Evolutionary conservation across 2,113 vertebrate species (phyloP).

Genomic region (Onychorhynchus coronatus): DNA sequence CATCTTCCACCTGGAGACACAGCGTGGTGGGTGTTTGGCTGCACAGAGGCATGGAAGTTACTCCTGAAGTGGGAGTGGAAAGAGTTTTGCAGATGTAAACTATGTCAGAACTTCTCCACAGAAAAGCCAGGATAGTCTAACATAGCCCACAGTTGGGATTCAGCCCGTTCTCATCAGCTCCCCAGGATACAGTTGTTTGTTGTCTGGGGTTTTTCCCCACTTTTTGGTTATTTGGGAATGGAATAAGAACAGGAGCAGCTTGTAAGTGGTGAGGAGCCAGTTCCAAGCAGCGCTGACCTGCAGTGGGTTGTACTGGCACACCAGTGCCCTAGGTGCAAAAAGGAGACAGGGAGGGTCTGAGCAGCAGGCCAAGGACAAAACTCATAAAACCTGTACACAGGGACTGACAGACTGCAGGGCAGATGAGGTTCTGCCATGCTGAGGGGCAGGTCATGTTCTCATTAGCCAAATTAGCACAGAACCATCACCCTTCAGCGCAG

Average conservation of each 20-base stretch:
- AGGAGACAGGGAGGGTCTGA: neutral
- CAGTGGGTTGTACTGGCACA: neutral
- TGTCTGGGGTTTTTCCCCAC: rapidly evolving
- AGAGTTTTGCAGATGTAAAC: neutral
- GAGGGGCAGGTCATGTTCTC: neutral
- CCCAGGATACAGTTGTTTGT: neutral
- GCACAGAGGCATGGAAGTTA: neutral
- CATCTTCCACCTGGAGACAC: neutral
- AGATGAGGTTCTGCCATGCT: neutral
- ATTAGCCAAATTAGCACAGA: neutral
- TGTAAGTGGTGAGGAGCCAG: neutral
- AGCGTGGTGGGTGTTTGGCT: neutral
- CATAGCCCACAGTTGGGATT: neutral
- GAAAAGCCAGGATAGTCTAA: neutral
- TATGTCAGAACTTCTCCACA: neutral
- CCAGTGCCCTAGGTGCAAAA: neutral
- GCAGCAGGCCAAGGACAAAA: neutral
- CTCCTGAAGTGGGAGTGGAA: neutral
- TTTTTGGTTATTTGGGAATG: neutral
- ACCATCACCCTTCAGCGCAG: neutral
- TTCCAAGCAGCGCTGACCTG: neutral
- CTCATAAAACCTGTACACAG: rapidly evolving
- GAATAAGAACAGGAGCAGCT: neutral
- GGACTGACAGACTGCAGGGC: neutral
- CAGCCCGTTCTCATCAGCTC: neutral